Evolutionary conservation across 2,797 vertebrate species (phyloP).

Genomic region (Sebastes wilsoni): DNA sequence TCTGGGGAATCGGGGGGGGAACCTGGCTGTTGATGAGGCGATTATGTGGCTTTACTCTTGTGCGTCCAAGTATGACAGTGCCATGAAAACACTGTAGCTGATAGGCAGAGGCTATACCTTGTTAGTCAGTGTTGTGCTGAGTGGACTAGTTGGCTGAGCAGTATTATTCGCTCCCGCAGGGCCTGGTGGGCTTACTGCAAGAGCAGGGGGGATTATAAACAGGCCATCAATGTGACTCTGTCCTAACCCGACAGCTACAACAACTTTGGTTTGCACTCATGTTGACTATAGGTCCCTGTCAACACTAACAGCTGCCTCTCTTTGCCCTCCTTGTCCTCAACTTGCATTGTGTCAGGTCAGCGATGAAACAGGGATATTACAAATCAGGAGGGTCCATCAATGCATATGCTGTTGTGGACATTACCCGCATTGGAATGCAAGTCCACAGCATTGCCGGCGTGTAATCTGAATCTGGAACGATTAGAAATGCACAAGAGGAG

Average conservation of each 20-base stretch:
- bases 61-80: conserved; percentile 72
- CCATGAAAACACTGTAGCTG: conserved; percentile 61
- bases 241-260: conserved; percentile 28
- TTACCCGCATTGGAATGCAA: conserved; percentile 20
- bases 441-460: conserved; percentile 16
- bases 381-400: neutral
- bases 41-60: conserved; percentile 79
- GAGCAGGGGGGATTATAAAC: conserved; percentile 61
- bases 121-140: conserved; percentile 78
- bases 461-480: conserved; percentile 40
- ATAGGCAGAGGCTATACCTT: conserved; percentile 70
- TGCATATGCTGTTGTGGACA: neutral
- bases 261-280: conserved; percentile 42
- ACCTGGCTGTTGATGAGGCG: conserved; percentile 80
- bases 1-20: conserved; percentile 63
- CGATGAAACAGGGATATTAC: conserved; percentile 8
- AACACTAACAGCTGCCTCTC: conserved; percentile 8
- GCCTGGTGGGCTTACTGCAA: conserved; percentile 58
- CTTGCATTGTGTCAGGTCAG: neutral
- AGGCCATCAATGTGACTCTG: conserved; percentile 50
- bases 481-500: conserved; percentile 21
- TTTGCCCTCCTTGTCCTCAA: conserved; percentile 16
- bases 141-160: conserved; percentile 65
- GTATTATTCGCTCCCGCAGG: conserved; percentile 57
- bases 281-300: conserved; percentile 38